Base-by-base conservation (phyloP, 2,113 vertebrate species). In the Cochlearius cochlearius region DNA sequence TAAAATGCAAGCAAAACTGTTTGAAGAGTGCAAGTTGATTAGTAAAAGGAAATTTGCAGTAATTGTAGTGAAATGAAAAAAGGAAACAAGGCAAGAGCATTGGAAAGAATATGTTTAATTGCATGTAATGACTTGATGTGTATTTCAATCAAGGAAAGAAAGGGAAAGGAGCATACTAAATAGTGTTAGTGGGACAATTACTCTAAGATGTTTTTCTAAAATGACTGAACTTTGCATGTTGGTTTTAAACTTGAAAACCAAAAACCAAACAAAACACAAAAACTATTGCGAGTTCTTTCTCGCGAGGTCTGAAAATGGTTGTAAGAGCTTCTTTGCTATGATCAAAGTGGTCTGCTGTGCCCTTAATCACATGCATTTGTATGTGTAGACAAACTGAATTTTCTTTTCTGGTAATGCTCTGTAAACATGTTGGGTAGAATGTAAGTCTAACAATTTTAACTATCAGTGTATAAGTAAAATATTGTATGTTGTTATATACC, bases 41-140 rank as follows among this genome's bases (percentile, higher is more conserved):
- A 94, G 55, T n/a, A 38, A 78, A 80, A 91, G 55, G 47, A 91
- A 94, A 88, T 83, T 68, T 2, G 1, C 25, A 62, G 59, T 74
- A 88, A 91, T 80, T 96, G 68, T 92, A 59, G 55, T 69, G 55
- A 92, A 76, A 82, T 64, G 26, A 62, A 62, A 69, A 93, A 88
- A 76, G 52, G 60, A 88, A 92, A 81, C 72, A 72, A 92, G 29
- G 60, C 77, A 95, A 89, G 43, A 38, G 12, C 53, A 11, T 39
- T 91, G 30, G 27, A 88, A 95, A 94, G 49, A 90, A 84, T 88
- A 60, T 0, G 2, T 90, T 93, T 96, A 95, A 90, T 89, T 96
- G 56, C 27, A 26, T 41, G 34, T 86, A 94, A 95, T 92, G 84
- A 75, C 68, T 75, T 68, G 72, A 77, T 81, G 30, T 64, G 20